Percentiles rank a stretch among this genome's conserved stretches.
Conservation (phyloP, 2,797 vertebrate species). For the Allobates femoralis region DNA sequence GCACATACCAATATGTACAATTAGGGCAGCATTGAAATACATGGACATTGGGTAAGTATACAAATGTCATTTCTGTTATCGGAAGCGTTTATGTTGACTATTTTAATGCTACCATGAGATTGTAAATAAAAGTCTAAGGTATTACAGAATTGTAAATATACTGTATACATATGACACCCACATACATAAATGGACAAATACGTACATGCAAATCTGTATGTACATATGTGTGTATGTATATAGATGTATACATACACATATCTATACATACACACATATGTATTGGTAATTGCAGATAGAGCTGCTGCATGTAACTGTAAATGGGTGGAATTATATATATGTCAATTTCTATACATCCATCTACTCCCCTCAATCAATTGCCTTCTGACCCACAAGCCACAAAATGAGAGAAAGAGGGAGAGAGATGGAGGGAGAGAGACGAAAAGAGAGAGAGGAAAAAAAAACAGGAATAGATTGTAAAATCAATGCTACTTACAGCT, state of each 20-base stretch:
- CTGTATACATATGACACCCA: neutral
- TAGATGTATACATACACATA: neutral
- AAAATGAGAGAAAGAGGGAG: constrained; percentile 66
- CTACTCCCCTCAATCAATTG: constrained; percentile 58
- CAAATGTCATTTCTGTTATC: neutral
- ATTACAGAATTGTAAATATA: neutral
- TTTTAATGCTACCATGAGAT: neutral
- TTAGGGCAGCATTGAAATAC: neutral
- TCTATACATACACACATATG: neutral
- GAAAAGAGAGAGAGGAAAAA: constrained; percentile 54
- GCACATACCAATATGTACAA: neutral
- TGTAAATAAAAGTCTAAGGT: neutral
- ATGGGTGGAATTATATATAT: constrained; percentile 53
- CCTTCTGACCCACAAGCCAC: constrained; percentile 64
- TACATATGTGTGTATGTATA: neutral
- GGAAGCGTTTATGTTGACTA: neutral
- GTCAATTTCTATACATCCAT: constrained; percentile 58
- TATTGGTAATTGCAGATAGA: constrained; percentile 20
- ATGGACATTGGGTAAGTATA: neutral
- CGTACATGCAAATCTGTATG: neutral
- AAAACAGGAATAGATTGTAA: constrained; percentile 73
- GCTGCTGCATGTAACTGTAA: constrained; percentile 42
- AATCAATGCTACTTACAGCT: constrained; percentile 79
- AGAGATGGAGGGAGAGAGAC: constrained; percentile 59
- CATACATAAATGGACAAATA: neutral